Conservation (phyloP, 2,797 vertebrate genomes). For the Sebastes variabilis region DNA sequence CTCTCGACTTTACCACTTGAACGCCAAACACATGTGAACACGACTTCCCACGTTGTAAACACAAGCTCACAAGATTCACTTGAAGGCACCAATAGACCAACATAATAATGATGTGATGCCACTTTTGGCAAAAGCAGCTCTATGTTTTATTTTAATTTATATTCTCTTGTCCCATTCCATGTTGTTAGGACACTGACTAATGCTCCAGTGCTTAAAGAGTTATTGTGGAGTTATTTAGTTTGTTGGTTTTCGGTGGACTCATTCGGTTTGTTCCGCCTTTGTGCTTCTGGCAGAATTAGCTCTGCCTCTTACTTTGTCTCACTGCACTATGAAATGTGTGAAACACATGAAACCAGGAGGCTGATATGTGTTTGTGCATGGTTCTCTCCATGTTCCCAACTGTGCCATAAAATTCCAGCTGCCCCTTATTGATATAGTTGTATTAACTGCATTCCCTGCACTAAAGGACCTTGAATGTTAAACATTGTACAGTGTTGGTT, state of each 20-base stretch:
- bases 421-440: background rate
- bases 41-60: too few species aligned
- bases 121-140: background rate
- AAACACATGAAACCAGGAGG: slow-evolving; percentile 2
- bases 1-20: too few species aligned
- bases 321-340: background rate
- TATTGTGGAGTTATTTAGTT: background rate
- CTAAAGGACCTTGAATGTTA: slow-evolving; percentile 10
- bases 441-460: background rate
- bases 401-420: slow-evolving; percentile 1
- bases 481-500: background rate
- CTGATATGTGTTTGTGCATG: background rate
- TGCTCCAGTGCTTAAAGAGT: background rate
- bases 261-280: background rate
- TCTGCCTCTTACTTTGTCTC: background rate
- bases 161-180: background rate
- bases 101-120: background rate
- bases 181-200: background rate
- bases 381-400: background rate
- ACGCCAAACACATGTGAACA: too few species aligned
- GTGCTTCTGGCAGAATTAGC: background rate
- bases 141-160: background rate
- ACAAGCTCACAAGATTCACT: too few species aligned
- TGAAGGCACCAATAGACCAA: background rate
- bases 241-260: background rate